Evolutionary conservation across 2,797 vertebrate species (phyloP).

Genomic region (Gephyroberyx darwinii): DNA sequence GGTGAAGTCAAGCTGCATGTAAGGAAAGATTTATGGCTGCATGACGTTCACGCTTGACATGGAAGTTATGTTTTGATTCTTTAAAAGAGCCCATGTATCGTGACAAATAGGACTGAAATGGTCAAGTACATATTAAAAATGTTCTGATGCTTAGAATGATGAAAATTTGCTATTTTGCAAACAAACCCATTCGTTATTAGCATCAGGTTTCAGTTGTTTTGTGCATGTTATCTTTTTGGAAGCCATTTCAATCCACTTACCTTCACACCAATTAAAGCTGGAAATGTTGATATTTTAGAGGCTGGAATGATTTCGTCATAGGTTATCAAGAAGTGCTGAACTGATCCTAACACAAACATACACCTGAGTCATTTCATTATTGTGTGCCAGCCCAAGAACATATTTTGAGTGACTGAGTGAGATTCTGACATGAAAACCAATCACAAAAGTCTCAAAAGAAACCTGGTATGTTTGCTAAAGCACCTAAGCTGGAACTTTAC

Average conservation of each 20-base stretch:
- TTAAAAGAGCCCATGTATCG: neutral
- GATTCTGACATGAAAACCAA: constrained; percentile 49
- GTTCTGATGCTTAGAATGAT: neutral
- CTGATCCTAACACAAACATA: constrained; percentile 26
- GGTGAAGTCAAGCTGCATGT: constrained; percentile 61
- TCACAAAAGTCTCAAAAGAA: constrained; percentile 60
- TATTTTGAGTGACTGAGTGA: constrained; percentile 35
- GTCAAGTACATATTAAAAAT: neutral
- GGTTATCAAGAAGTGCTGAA: constrained; percentile 36
- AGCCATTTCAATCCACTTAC: neutral
- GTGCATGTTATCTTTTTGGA: neutral
- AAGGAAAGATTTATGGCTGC: constrained; percentile 65
- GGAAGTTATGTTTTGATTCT: constrained; percentile 32
- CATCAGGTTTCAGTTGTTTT: neutral
- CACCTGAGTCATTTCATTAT: constrained; percentile 43
- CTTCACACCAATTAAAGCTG: neutral
- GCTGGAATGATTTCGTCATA: constrained; percentile 6
- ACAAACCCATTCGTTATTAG: neutral
- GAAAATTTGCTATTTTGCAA: no score
- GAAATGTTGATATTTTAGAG: constrained; percentile 3
- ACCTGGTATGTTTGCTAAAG: constrained; percentile 69
- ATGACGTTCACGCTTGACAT: constrained; percentile 44
- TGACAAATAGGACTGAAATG: neutral
- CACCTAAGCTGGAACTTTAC: constrained; percentile 55
- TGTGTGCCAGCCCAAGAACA: constrained; percentile 45